Evolutionary conservation across 2,797 vertebrate species (phyloP).

Genomic region (Lacerta bilineata): DNA sequence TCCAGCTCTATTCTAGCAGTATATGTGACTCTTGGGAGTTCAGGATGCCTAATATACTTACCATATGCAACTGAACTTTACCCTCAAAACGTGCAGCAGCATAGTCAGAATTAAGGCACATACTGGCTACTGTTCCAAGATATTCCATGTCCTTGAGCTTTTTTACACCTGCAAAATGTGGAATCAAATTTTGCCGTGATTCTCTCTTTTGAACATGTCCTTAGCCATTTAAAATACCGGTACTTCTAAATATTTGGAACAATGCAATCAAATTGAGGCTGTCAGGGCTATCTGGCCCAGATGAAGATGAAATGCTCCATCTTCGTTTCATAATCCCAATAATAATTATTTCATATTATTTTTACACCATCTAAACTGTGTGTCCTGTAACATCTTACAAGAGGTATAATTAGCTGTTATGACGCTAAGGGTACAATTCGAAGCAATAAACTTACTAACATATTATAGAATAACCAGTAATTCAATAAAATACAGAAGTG

Average conservation of each 20-base stretch:
- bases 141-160: constrained; percentile 95
- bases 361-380: background rate
- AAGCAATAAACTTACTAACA: background rate
- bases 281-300: background rate
- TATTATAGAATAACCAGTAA: constrained; percentile 12
- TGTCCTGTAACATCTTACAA: background rate
- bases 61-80: constrained; percentile 96
- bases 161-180: constrained; percentile 82
- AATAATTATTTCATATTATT: background rate
- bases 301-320: background rate
- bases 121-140: constrained; percentile 91
- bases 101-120: constrained; percentile 94
- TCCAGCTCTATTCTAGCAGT: constrained; percentile 3
- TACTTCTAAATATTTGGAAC: background rate
- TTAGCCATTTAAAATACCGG: background rate
- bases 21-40: constrained; percentile 12
- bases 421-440: background rate
- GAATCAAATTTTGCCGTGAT: constrained; percentile 30
- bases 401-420: constrained; percentile 1
- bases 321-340: background rate
- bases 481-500: background rate
- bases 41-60: constrained; percentile 74
- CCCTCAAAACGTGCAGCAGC: constrained; percentile 96
- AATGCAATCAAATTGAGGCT: background rate
- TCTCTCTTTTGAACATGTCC: background rate